Percentiles rank a stretch among this genome's conserved stretches.
phyloP scores from a whole-genome alignment of 2,113 vertebrate species.

The Ranitomeya variabilis region DNA sequence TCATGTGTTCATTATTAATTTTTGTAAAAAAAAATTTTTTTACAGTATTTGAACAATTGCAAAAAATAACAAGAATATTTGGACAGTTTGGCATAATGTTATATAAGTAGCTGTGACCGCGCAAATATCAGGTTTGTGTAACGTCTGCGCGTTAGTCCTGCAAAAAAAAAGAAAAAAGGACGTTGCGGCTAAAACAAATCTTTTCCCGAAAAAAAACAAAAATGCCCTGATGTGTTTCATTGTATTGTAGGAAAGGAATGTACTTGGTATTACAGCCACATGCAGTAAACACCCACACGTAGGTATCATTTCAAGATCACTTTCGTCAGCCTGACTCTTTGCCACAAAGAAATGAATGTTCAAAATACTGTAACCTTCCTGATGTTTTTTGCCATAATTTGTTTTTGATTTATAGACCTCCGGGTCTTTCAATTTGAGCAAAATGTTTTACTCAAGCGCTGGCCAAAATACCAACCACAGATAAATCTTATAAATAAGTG shows the following conservation, averaged over 20 bases:
- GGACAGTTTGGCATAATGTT: too few relatives aligned
- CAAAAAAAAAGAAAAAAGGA: background rate
- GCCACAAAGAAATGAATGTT: slow-evolving; percentile 39
- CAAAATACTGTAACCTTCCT: slow-evolving; percentile 41
- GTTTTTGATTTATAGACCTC: slow-evolving; percentile 51
- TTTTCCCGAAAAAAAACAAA: background rate
- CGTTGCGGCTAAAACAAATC: too few relatives aligned
- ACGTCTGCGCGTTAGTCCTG: too few relatives aligned
- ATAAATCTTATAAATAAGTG: slow-evolving; percentile 38
- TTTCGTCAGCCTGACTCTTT: slow-evolving; percentile 19
- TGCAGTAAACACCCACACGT: background rate
- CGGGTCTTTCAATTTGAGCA: slow-evolving; percentile 31
- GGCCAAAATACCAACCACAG: slow-evolving; percentile 6
- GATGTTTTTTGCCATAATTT: slow-evolving; percentile 39
- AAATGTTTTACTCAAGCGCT: slow-evolving; percentile 42
- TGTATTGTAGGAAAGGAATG: background rate
- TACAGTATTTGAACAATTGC: too few relatives aligned
- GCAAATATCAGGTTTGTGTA: too few relatives aligned
- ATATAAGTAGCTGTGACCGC: too few relatives aligned
- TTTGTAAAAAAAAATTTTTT: too few relatives aligned
- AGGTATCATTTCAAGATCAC: background rate
- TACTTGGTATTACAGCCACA: background rate
- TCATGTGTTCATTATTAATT: too few relatives aligned
- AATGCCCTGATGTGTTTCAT: background rate
- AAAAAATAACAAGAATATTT: too few relatives aligned